Conservation (phyloP, 2,113 vertebrate genomes). For the Thryonomys swinderianus region DNA sequence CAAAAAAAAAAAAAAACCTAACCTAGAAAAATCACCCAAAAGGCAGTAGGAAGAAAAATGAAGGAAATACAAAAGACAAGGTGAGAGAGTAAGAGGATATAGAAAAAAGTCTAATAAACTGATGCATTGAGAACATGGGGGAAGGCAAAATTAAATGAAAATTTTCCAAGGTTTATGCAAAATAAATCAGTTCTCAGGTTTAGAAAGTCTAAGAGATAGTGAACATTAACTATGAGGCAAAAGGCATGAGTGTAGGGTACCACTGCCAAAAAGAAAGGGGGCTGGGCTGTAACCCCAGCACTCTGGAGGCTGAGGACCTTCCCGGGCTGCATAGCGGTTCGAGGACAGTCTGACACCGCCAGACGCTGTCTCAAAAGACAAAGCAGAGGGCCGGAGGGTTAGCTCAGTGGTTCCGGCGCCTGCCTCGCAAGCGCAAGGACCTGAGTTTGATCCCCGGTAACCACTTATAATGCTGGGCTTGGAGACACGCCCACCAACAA, state of each 20-base stretch:
- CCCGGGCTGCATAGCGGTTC: background rate
- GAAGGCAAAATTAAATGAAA: background rate
- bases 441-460: no score
- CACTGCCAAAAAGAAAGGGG: background rate
- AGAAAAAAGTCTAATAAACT: background rate
- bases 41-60: background rate
- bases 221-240: background rate
- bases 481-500: no score
- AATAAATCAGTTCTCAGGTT: background rate
- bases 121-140: background rate
- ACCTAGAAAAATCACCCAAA: background rate
- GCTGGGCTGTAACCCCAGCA: background rate
- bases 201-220: conserved; percentile 23
- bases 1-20: background rate
- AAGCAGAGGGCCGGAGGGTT: no score
- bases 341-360: background rate
- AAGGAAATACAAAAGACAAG: background rate
- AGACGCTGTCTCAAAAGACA: background rate
- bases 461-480: no score
- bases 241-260: background rate
- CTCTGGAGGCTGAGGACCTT: background rate
- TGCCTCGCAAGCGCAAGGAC: no score
- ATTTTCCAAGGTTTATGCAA: background rate
- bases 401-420: no score
- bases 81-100: background rate